phyloP scores from a whole-genome alignment of 2,888 invertebrate species.

The Cheilosia variabilis region DNA sequence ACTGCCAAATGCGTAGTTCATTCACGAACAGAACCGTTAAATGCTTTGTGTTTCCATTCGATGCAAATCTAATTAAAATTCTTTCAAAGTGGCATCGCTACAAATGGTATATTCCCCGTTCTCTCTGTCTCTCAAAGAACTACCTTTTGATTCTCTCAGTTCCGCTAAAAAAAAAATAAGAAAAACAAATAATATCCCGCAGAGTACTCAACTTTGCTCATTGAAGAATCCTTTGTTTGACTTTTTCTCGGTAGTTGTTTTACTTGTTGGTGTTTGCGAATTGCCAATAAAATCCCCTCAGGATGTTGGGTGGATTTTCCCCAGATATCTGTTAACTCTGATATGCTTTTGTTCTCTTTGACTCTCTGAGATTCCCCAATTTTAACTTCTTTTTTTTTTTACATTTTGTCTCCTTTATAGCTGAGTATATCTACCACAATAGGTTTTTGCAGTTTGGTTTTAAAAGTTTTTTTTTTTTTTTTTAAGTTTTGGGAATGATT shows the following conservation, averaged over 20 bases:
- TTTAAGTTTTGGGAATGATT: conserved; percentile 51
- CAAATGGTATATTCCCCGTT: conserved; percentile 1
- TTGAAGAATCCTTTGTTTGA: conserved; percentile 73
- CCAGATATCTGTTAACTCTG: conserved; percentile 36
- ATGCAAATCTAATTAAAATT: conserved; percentile 5
- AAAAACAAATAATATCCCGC: conserved; percentile 29
- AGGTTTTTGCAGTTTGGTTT: conserved; percentile 47
- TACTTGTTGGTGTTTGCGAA: conserved; percentile 65
- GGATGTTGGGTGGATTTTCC: conserved; percentile 44
- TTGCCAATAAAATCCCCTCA: conserved; percentile 63
- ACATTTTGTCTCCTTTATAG: conserved; percentile 43
- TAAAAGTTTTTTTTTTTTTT: conserved; percentile 27
- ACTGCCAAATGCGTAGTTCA: neutral
- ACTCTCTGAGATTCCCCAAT: conserved; percentile 19
- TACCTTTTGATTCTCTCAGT: conserved; percentile 39
- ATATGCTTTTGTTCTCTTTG: conserved; percentile 49
- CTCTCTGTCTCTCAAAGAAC: conserved; percentile 35
- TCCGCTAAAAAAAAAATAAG: conserved; percentile 2
- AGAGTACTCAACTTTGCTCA: conserved; percentile 58
- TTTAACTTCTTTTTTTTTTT: neutral
- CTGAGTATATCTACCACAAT: conserved; percentile 38
- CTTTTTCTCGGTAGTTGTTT: conserved; percentile 47
- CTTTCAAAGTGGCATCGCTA: conserved; percentile 5
- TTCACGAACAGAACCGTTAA: neutral
- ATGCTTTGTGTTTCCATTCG: neutral